These are phyloP conservation scores for Portunus trituberculatus DNA, from an alignment of 1,140 invertebrate genomes.

Conservation along the genomic window DNA sequence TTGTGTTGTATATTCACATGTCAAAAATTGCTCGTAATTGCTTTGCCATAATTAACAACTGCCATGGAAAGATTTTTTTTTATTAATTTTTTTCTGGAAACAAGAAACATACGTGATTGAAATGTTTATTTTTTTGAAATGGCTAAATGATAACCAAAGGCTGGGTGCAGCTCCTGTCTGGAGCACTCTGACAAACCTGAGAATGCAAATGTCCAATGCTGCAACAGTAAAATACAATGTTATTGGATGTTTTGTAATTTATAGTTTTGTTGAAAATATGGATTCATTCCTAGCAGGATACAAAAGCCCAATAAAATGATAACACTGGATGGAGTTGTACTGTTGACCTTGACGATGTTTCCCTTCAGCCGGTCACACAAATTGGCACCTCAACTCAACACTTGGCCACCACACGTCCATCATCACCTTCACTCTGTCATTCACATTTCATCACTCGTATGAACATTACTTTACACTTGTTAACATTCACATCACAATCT, in stretches of 20 bases:
- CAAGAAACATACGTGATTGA: neutral
- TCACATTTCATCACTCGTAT: no score
- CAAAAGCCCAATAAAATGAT: constrained; percentile 74
- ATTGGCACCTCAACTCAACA: no score
- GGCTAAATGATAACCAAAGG: constrained; percentile 55
- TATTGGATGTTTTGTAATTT: constrained; percentile 75
- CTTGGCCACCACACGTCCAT: no score
- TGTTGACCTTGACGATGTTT: neutral
- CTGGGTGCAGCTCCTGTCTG: constrained; percentile 44
- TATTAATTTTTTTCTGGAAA: neutral
- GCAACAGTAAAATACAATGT: constrained; percentile 67
- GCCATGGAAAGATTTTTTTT: constrained; percentile 32
- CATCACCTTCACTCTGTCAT: no score
- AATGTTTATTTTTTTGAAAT: constrained; percentile 26
- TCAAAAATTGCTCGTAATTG: neutral
- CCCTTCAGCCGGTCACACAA: no score
- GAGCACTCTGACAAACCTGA: constrained; percentile 55
- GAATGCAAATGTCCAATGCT: constrained; percentile 73
- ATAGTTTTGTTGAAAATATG: constrained; percentile 74
- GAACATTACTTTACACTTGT: no score
- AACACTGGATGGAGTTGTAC: constrained; percentile 52
- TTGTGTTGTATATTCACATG: constrained; percentile 23
- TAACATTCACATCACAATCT: no score
- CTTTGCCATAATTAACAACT: constrained; percentile 62
- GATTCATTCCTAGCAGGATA: constrained; percentile 74